Percentiles rank a stretch among this genome's conserved stretches.
Conservation (phyloP, 1,140 invertebrate genomes). For the Diabrotica virgifera region DNA sequence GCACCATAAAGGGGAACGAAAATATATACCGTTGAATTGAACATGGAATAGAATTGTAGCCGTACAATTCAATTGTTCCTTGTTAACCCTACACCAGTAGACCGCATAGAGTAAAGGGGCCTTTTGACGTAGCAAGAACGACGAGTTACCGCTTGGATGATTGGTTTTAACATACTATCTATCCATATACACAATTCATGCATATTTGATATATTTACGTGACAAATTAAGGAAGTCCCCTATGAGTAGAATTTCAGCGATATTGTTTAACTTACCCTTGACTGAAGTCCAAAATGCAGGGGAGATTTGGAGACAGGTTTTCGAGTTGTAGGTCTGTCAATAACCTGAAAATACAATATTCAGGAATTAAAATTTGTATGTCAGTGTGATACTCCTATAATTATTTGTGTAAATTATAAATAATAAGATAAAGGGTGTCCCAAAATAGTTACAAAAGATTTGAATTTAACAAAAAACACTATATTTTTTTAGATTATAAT, state of each 20-base stretch:
- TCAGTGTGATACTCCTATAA: too few relatives aligned
- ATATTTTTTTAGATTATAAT: too few relatives aligned
- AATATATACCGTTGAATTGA: conserved; percentile 44
- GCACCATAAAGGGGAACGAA: conserved; percentile 31
- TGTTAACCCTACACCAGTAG: conserved; percentile 45
- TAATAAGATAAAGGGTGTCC: too few relatives aligned
- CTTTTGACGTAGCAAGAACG: not conserved
- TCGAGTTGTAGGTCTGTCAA: too few relatives aligned
- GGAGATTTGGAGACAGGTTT: conserved; percentile 1
- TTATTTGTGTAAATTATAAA: too few relatives aligned
- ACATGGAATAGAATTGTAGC: conserved; percentile 42
- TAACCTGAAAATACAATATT: too few relatives aligned
- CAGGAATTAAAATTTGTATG: too few relatives aligned
- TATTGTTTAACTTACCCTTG: conserved; percentile 39
- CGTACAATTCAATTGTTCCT: conserved; percentile 47
- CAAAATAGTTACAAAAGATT: too few relatives aligned
- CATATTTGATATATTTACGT: conserved; percentile 49
- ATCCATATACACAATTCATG: conserved; percentile 44
- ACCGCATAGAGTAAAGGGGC: conserved; percentile 22
- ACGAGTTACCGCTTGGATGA: conserved; percentile 26
- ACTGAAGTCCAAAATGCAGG: conserved; percentile 14
- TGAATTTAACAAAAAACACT: too few relatives aligned
- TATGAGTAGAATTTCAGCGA: conserved; percentile 34
- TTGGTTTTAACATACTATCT: conserved; percentile 33
- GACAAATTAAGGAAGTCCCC: conserved; percentile 43